These are phyloP conservation scores for Darevskia mixta DNA, from an alignment of 2,797 vertebrate genomes.

Conservation along the genomic window DNA sequence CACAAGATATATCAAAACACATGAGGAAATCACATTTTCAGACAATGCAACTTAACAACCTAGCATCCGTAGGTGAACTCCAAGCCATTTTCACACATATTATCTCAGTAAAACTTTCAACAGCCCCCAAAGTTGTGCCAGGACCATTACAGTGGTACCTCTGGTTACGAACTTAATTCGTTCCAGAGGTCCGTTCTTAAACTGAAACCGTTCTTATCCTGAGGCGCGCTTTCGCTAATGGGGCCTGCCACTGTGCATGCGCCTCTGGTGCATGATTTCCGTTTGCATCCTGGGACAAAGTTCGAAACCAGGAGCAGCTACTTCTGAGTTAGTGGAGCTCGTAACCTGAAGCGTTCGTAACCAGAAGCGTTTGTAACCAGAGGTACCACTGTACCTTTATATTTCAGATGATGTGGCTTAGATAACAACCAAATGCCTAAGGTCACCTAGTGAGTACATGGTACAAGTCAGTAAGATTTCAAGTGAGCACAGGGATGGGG, in stretches of 20 bases:
- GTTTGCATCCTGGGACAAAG: no score
- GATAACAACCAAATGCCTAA: not conserved
- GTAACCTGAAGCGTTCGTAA: no score
- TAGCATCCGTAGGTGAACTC: not conserved
- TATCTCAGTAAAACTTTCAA: not conserved
- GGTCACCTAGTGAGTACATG: no score
- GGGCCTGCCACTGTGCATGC: rapidly evolving
- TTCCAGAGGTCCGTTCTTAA: no score
- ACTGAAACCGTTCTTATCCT: no score
- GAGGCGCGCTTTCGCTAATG: no score
- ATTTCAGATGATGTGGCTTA: not conserved
- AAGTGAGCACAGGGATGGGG: not conserved
- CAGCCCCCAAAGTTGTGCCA: not conserved
- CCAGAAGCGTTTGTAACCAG: no score
- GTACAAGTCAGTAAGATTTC: not conserved
- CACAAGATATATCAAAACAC: not conserved
- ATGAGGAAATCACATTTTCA: not conserved
- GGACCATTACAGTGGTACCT: no score
- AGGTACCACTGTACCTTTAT: not conserved
- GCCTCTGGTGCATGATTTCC: no score
- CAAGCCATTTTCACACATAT: not conserved
- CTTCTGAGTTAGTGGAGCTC: no score
- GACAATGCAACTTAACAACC: not conserved
- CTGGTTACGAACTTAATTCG: no score
- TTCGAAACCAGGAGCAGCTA: no score